phyloP scores from a whole-genome alignment of 2,888 invertebrate genomes.

The Stegophylla sp. region DNA sequence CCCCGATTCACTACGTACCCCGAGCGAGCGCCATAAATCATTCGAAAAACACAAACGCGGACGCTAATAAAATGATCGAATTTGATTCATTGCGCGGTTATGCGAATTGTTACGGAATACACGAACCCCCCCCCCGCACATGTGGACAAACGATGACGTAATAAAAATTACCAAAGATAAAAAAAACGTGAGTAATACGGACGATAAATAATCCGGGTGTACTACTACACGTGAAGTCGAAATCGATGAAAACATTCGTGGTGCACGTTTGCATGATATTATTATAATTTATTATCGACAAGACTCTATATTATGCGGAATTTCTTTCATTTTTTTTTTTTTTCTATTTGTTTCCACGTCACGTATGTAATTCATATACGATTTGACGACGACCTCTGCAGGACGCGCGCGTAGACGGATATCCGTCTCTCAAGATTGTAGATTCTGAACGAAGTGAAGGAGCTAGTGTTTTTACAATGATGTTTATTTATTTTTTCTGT shows the following conservation, averaged over 20 bases:
- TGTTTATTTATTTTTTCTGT: no score
- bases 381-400: no score
- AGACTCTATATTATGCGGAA: no score
- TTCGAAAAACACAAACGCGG: background rate
- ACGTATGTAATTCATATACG: no score
- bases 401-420: no score
- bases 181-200: background rate
- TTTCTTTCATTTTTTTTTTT: no score
- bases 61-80: background rate
- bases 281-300: no score
- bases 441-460: no score
- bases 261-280: background rate
- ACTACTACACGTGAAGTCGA: background rate
- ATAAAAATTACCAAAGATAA: background rate
- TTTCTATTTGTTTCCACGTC: no score
- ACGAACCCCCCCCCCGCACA: background rate
- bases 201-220: background rate
- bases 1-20: background rate
- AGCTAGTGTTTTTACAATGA: no score
- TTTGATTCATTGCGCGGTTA: background rate
- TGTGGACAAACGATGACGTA: background rate
- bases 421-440: no score
- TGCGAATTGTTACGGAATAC: conserved; percentile 20
- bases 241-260: conserved; percentile 11
- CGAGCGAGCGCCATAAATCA: background rate